Conservation (phyloP, 2,888 invertebrate species). For the Xestia c-nigrum region DNA sequence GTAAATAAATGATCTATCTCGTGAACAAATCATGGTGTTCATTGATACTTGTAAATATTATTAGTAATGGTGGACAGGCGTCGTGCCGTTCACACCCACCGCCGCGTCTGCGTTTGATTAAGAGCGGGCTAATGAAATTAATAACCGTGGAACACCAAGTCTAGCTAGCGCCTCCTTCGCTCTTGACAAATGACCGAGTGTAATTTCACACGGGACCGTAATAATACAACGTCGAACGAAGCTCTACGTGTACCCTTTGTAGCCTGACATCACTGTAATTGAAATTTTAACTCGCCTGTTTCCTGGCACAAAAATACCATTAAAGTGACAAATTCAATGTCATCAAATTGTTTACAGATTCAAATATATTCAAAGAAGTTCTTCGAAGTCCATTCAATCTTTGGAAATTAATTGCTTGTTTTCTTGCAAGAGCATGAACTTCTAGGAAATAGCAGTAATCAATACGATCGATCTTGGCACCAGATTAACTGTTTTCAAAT, state of each 20-base stretch:
- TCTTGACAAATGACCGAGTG: slow-evolving; percentile 88
- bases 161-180: slow-evolving; percentile 83
- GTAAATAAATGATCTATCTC: slow-evolving; percentile 64
- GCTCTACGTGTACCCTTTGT: slow-evolving; percentile 65
- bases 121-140: slow-evolving; percentile 88
- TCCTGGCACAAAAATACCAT: slow-evolving; percentile 47
- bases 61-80: slow-evolving; percentile 71
- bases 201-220: slow-evolving; percentile 88
- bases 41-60: slow-evolving; percentile 76
- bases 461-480: slow-evolving; percentile 40
- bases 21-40: slow-evolving; percentile 64
- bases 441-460: slow-evolving; percentile 38
- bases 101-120: slow-evolving; percentile 83
- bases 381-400: slow-evolving; percentile 8
- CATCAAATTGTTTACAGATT: slow-evolving; percentile 28
- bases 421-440: slow-evolving; percentile 23
- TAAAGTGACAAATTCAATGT: slow-evolving; percentile 32
- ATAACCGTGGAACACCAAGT: slow-evolving; percentile 84
- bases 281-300: slow-evolving; percentile 59
- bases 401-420: slow-evolving; percentile 23
- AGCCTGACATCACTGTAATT: slow-evolving; percentile 64
- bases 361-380: slow-evolving; percentile 9
- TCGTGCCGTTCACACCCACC: slow-evolving; percentile 78
- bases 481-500: slow-evolving; percentile 45
- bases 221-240: slow-evolving; percentile 77